Percentiles rank a stretch among this genome's conserved stretches.
phyloP scores from a whole-genome alignment of 1,140 invertebrate genomes.

The Brachionus plicatilis region DNA sequence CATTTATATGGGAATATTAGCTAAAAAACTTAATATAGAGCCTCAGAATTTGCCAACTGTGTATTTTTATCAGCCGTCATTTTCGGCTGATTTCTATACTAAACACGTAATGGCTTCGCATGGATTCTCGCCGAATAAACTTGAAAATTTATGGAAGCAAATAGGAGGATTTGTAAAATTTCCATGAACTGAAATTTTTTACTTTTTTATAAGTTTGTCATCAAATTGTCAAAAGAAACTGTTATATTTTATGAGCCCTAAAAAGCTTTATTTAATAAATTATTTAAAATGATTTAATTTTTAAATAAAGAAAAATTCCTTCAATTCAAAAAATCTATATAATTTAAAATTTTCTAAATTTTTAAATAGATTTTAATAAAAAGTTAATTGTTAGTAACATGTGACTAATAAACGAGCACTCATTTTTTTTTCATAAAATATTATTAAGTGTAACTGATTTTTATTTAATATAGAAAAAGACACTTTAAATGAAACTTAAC shows the following conservation, averaged over 20 bases:
- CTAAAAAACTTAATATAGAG: neutral
- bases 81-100: neutral
- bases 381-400: too few relatives aligned
- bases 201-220: neutral
- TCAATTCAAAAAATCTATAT: too few relatives aligned
- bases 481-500: neutral
- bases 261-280: too few relatives aligned
- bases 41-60: conserved; percentile 4
- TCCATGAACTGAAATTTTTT: neutral
- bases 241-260: too few relatives aligned
- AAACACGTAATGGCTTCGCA: conserved; percentile 17
- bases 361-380: too few relatives aligned
- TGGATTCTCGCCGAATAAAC: neutral
- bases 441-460: too few relatives aligned
- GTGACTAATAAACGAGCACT: too few relatives aligned
- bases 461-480: neutral
- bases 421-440: too few relatives aligned
- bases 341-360: too few relatives aligned
- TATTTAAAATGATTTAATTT: too few relatives aligned
- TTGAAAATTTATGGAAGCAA: neutral
- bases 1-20: conserved; percentile 38
- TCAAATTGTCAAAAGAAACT: too few relatives aligned
- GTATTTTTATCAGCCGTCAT: conserved; percentile 29
- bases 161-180: neutral
- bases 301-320: too few relatives aligned